These are phyloP conservation scores for Styela clava DNA, from an alignment of 23 tunicate genomes.

Conservation along the genomic window DNA sequence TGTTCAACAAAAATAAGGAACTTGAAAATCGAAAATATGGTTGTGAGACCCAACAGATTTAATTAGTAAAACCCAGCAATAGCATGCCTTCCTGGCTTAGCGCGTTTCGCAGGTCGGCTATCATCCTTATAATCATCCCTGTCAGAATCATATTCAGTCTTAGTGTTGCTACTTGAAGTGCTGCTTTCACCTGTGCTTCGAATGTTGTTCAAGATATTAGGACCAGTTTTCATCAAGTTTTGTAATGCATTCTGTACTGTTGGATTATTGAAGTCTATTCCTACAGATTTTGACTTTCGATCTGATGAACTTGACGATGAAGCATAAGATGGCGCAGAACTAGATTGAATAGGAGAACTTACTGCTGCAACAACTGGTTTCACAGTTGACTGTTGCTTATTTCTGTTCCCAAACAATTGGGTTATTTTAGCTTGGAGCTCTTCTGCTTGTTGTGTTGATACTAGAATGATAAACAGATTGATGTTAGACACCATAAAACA, in stretches of 20 bases:
- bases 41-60: not conserved
- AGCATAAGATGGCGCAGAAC: not conserved
- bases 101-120: slow-evolving; percentile 6
- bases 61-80: slow-evolving; percentile 24
- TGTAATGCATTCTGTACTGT: slow-evolving; percentile 29
- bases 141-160: not conserved
- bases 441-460: slow-evolving; percentile 10
- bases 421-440: slow-evolving; percentile 28
- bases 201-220: slow-evolving; percentile 2
- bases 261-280: slow-evolving; percentile 25
- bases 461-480: no score
- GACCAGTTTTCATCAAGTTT: slow-evolving; percentile 35
- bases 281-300: not conserved
- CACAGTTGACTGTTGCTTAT: slow-evolving; percentile 26
- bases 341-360: not conserved
- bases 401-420: slow-evolving; percentile 17
- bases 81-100: slow-evolving; percentile 32
- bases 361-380: not conserved
- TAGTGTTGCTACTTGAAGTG: not conserved
- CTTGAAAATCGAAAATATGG: no score
- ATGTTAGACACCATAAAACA: no score
- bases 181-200: not conserved
- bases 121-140: not conserved
- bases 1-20: no score
- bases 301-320: not conserved